phyloP scores from a whole-genome alignment of 53 echinoderm and acorn worm species.

The Pentamera pediparva region DNA sequence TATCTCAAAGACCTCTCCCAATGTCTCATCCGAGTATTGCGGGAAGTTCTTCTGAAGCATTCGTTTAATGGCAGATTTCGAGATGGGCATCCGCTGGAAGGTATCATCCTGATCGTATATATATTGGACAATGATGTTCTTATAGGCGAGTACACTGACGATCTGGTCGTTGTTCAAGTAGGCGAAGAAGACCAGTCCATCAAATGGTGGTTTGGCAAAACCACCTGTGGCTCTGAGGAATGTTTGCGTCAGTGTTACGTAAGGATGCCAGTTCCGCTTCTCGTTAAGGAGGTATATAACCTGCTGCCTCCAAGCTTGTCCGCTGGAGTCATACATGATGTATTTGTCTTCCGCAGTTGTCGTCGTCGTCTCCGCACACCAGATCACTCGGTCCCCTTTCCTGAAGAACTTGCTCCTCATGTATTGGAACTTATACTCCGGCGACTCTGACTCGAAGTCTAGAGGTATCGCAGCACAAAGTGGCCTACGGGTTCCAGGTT shows the following conservation, averaged over 20 bases:
- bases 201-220: not conserved
- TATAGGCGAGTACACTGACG: not conserved
- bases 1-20: conserved; percentile 1
- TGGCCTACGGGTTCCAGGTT: conserved; percentile 14
- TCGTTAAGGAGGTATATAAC: not conserved
- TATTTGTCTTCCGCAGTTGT: not conserved
- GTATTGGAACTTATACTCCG: not conserved
- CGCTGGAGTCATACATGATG: conserved; percentile 1
- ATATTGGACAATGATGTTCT: not conserved
- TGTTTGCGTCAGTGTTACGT: not conserved
- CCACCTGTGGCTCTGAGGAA: not conserved
- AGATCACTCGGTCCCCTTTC: not conserved
- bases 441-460: conserved; percentile 23
- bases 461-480: conserved; percentile 21
- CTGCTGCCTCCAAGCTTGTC: not conserved
- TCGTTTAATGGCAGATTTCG: not conserved
- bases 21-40: not conserved
- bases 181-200: conserved; percentile 12
- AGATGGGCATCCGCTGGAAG: not conserved
- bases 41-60: not conserved
- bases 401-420: conserved; percentile 22
- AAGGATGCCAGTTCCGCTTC: not conserved
- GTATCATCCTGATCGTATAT: not conserved
- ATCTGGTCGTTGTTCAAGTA: conserved; percentile 12
- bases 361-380: conserved; percentile 7